These are phyloP conservation scores for Emesis castigata DNA, from an alignment of 2,888 invertebrate genomes.

Conservation along the genomic window DNA sequence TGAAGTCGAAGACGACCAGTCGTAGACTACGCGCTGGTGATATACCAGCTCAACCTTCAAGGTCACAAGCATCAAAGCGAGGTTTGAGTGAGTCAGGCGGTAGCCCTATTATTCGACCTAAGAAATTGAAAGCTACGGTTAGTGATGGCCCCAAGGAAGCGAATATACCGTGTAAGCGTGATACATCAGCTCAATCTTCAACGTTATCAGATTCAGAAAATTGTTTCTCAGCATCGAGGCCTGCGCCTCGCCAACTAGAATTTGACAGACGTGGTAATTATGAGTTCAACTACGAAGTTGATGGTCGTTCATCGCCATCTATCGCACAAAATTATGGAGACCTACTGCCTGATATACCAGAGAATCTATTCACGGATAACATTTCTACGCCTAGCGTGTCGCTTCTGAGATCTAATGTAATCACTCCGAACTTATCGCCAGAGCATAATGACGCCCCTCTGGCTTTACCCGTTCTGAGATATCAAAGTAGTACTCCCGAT, in stretches of 20 bases:
- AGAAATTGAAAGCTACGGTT: constrained; percentile 32
- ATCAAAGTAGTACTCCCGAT: too few relatives aligned
- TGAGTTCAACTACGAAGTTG: not conserved
- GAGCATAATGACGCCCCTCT: too few relatives aligned
- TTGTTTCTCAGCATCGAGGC: constrained; percentile 21
- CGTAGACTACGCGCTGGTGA: constrained; percentile 42
- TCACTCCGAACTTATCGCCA: too few relatives aligned
- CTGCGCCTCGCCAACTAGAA: constrained; percentile 19
- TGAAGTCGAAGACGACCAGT: constrained; percentile 45
- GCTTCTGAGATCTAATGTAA: too few relatives aligned
- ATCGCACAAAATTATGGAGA: not conserved
- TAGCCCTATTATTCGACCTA: constrained; percentile 38
- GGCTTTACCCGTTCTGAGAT: too few relatives aligned
- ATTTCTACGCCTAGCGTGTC: too few relatives aligned
- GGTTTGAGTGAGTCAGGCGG: constrained; percentile 42
- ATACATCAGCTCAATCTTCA: constrained; percentile 25
- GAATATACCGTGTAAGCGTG: constrained; percentile 26
- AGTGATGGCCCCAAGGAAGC: constrained; percentile 33
- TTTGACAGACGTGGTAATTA: not conserved
- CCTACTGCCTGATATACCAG: not conserved
- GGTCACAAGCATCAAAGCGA: constrained; percentile 42
- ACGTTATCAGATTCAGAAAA: constrained; percentile 21
- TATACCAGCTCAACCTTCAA: constrained; percentile 50
- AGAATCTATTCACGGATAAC: too few relatives aligned
- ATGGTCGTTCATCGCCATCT: not conserved